A percentile compares a stretch with the other conserved stretches of the same genome.
Conservation (phyloP, 1,140 invertebrate species). For the Medauroidea extradentata region DNA sequence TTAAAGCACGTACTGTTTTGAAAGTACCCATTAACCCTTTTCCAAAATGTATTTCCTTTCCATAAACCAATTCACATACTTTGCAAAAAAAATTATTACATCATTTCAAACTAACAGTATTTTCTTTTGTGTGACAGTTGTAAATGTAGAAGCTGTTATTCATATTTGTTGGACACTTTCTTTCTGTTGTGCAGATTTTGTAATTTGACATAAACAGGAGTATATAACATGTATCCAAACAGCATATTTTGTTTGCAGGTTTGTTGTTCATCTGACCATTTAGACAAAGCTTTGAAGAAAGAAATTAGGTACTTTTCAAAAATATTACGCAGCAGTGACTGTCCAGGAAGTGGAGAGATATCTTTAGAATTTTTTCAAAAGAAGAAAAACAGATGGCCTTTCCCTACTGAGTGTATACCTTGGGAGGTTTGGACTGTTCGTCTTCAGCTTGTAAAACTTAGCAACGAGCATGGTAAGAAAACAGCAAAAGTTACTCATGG, state of each 20-base stretch:
- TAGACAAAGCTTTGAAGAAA: constrained; percentile 69
- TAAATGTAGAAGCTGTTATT: too few relatives aligned
- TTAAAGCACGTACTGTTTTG: too few relatives aligned
- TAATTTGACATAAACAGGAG: too few relatives aligned
- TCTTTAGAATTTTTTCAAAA: constrained; percentile 94
- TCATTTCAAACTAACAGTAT: too few relatives aligned
- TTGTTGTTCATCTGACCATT: constrained; percentile 76
- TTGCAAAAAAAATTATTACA: too few relatives aligned
- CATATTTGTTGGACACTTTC: too few relatives aligned
- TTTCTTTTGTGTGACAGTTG: too few relatives aligned
- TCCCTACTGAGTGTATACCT: constrained; percentile 82
- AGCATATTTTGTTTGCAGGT: constrained; percentile 51
- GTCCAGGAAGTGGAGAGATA: constrained; percentile 74
- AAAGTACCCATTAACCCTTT: too few relatives aligned
- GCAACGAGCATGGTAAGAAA: constrained; percentile 68
- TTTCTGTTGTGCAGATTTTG: too few relatives aligned
- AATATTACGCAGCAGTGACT: constrained; percentile 69
- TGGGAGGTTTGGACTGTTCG: constrained; percentile 98
- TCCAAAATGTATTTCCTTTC: too few relatives aligned
- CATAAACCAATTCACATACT: too few relatives aligned
- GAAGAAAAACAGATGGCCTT: constrained; percentile 82
- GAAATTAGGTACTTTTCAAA: constrained; percentile 86
- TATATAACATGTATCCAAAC: too few relatives aligned
- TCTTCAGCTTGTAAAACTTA: constrained; percentile 78
- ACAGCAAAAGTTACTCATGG: not conserved